phyloP scores from a whole-genome alignment of 1,140 invertebrate species.

The Neodiprion lecontei region DNA sequence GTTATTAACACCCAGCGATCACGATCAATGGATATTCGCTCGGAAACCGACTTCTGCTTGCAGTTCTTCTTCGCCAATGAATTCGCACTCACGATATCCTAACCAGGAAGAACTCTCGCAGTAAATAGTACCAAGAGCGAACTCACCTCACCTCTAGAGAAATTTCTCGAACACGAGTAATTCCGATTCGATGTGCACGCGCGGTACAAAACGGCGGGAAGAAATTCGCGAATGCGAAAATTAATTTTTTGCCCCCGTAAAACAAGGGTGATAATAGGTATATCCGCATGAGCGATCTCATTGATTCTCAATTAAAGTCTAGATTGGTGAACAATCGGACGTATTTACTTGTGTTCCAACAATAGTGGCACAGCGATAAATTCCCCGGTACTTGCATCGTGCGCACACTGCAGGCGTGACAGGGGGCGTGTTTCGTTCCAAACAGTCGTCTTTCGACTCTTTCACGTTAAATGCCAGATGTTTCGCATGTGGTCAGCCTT shows the following conservation, averaged over 20 bases:
- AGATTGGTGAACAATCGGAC: conserved; percentile 54
- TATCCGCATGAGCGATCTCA: conserved; percentile 47
- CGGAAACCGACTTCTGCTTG: too few relatives aligned
- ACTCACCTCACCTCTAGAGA: too few relatives aligned
- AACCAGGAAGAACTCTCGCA: too few relatives aligned
- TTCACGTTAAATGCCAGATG: conserved; percentile 63
- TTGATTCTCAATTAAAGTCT: conserved; percentile 57
- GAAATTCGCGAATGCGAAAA: not conserved
- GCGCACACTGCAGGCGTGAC: conserved; percentile 48
- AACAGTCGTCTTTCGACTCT: conserved; percentile 57
- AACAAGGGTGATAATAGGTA: conserved; percentile 5
- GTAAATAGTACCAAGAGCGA: too few relatives aligned
- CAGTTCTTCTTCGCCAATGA: not conserved
- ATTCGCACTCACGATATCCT: not conserved
- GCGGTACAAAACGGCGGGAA: not conserved
- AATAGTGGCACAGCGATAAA: conserved; percentile 49
- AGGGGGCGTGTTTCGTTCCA: conserved; percentile 59
- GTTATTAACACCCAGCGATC: conserved; percentile 50
- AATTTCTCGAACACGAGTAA: too few relatives aligned
- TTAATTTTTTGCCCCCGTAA: not conserved
- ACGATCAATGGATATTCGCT: conserved; percentile 33
- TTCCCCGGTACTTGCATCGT: conserved; percentile 42
- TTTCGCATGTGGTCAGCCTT: conserved; percentile 57
- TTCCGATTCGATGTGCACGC: too few relatives aligned
- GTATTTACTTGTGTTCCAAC: conserved; percentile 52